Evolutionary conservation across 2,113 vertebrate species (phyloP), one percentile per base, ranked within the genome.

Genomic region (Bathybates hornii): DNA sequence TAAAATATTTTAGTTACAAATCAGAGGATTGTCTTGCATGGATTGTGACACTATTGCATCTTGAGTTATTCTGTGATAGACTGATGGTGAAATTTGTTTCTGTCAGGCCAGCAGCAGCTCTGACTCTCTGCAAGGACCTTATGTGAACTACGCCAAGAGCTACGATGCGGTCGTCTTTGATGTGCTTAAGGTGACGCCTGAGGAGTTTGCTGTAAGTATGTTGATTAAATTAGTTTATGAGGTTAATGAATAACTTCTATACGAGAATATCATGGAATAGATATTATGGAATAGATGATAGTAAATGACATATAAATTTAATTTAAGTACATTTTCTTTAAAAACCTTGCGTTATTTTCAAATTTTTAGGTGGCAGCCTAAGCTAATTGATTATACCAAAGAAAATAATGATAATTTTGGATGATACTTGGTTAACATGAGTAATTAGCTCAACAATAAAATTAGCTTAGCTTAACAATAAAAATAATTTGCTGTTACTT

Each of bases 111-210:
- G 97, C 94, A 99, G 98, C 96, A 99, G 98, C 94, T 98, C 98
- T 36, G 98, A 99, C 90, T 99, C 98, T 94, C 94, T 99, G 96
- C 98, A 98, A 90, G 98, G 97, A 83, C 96, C 95, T 87, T 97
- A 97, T 92, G 97, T 97, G 45, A 98, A 98, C 95, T 98, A 97
- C 81, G 97, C 97, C 90, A 99, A 99, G 95, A 99, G 98, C 95
- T 99, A 99, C 0, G 98, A 99, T 17, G 98, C 98, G 0, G 98
- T 99, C 27, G 96, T 99, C 88, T 99, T 99, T 68, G 98, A 99
- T 17, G 97, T 99, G 80, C 96, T 99, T 91, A 99, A 98, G 96
- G 98, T 99, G 94, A 99, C 98, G 57, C 98, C 98, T 1, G 98
- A 98, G 95, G 98, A 99, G 94, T 99, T 99, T 93, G 98, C 98